Evolutionary conservation across 2,888 invertebrate genomes (phyloP).

Genomic region (Drosophila borborema): DNA sequence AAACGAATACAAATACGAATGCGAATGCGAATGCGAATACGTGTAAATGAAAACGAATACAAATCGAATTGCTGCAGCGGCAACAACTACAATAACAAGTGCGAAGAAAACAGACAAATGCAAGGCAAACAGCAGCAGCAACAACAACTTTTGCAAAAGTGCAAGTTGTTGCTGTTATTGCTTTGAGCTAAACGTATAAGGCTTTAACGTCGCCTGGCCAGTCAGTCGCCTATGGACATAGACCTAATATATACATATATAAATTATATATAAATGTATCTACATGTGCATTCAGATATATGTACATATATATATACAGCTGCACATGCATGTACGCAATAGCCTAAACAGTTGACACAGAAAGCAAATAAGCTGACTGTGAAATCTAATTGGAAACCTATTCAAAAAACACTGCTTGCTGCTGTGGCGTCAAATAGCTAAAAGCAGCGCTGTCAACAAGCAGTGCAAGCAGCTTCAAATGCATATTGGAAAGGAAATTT

Average conservation of each 20-base stretch:
- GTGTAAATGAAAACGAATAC: slow-evolving; percentile 38
- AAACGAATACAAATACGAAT: slow-evolving; percentile 39
- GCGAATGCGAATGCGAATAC: slow-evolving; percentile 18
- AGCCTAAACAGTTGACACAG: slow-evolving; percentile 46
- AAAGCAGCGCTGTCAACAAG: slow-evolving; percentile 3
- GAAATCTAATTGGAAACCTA: slow-evolving; percentile 9
- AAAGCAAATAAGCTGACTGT: slow-evolving; percentile 36
- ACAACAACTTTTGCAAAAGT: slow-evolving; percentile 61
- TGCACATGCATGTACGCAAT: slow-evolving; percentile 19
- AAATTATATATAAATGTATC: slow-evolving; percentile 3
- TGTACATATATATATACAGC: neutral
- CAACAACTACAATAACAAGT: slow-evolving; percentile 22
- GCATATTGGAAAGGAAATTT: neutral
- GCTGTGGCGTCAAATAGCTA: neutral
- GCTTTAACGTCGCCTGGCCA: slow-evolving; percentile 38
- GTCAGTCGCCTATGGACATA: slow-evolving; percentile 43
- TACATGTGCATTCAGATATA: no score
- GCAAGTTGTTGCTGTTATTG: slow-evolving; percentile 56
- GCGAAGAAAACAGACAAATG: slow-evolving; percentile 67
- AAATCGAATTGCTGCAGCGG: slow-evolving; percentile 35
- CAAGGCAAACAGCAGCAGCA: slow-evolving; percentile 57
- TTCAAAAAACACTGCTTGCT: slow-evolving; percentile 39
- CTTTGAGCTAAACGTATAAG: slow-evolving; percentile 53
- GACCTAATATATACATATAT: slow-evolving; percentile 5
- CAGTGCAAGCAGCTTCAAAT: neutral